phyloP scores from a whole-genome alignment of 2,888 invertebrate genomes.

The Meandrusa payeni region DNA sequence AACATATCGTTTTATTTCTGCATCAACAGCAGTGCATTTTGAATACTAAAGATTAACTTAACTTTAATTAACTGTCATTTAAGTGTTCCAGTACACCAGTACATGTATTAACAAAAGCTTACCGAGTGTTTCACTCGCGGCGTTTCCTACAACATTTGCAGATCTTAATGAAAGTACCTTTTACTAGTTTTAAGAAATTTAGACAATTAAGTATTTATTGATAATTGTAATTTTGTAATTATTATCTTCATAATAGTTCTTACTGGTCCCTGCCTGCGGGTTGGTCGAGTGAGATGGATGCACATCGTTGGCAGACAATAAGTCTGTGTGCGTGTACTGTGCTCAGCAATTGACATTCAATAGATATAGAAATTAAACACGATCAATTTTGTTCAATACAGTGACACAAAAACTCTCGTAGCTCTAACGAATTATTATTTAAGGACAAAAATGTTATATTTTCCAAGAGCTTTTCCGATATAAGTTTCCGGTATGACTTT shows the following conservation, averaged over 20 bases:
- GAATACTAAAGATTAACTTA: slow-evolving; percentile 18
- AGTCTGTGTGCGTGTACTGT: too few species aligned
- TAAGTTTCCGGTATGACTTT: slow-evolving; percentile 64
- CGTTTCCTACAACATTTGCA: slow-evolving; percentile 60
- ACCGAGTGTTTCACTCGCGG: slow-evolving; percentile 60
- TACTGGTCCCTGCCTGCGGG: slow-evolving; percentile 29
- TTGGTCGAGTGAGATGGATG: slow-evolving; percentile 11
- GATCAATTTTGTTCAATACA: too few species aligned
- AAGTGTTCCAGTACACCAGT: too few species aligned
- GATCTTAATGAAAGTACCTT: slow-evolving; percentile 74
- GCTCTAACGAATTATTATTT: slow-evolving; percentile 31
- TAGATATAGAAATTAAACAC: too few species aligned
- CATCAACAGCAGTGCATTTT: slow-evolving; percentile 6
- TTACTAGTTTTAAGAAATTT: slow-evolving; percentile 58
- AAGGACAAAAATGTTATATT: slow-evolving; percentile 69
- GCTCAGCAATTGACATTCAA: too few species aligned
- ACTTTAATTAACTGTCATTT: too few species aligned
- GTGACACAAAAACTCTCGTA: slow-evolving; percentile 6
- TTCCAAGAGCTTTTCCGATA: slow-evolving; percentile 62
- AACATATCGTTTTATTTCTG: background rate
- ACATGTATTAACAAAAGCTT: too few species aligned
- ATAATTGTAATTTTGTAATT: slow-evolving; percentile 65
- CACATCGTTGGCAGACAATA: too few species aligned
- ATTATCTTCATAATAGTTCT: slow-evolving; percentile 57
- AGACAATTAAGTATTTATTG: slow-evolving; percentile 76